These are phyloP conservation scores for Salvelinus sp. DNA, from an alignment of 2,113 vertebrate genomes.

Conservation along the genomic window DNA sequence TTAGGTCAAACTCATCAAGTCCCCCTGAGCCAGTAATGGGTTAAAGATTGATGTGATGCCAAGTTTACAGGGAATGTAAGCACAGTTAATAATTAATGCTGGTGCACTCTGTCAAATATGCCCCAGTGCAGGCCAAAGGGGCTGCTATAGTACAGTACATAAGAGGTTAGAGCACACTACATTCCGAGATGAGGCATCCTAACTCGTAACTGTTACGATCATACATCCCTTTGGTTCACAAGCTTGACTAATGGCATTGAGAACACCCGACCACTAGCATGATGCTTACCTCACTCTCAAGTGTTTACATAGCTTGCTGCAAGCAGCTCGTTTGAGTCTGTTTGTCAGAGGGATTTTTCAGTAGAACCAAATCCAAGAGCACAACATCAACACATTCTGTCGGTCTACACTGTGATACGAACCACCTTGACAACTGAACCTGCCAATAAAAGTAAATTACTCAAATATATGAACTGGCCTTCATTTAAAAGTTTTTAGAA, in stretches of 20 bases:
- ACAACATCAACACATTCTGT: no score
- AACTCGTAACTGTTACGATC: slow-evolving; percentile 38
- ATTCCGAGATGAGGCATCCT: slow-evolving; percentile 39
- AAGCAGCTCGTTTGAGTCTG: neutral
- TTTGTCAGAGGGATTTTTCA: neutral
- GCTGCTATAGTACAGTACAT: slow-evolving; percentile 41
- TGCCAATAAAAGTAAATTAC: no score
- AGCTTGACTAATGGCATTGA: neutral
- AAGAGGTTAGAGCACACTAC: slow-evolving; percentile 55
- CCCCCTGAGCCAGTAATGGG: slow-evolving; percentile 49
- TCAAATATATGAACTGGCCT: no score
- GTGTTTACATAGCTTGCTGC: neutral
- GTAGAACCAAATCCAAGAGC: neutral
- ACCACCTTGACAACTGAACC: no score
- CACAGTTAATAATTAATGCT: slow-evolving; percentile 70
- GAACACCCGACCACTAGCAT: no score
- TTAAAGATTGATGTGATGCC: slow-evolving; percentile 63
- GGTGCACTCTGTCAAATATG: slow-evolving; percentile 67
- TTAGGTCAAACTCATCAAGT: slow-evolving; percentile 56
- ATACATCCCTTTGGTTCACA: neutral
- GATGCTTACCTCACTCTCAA: neutral
- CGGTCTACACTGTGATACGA: no score
- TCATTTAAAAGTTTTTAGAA: no score
- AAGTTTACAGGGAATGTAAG: slow-evolving; percentile 64
- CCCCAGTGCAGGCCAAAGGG: slow-evolving; percentile 53